Evolutionary conservation across 2,888 invertebrate genomes (phyloP).

Genomic region (Mythimna ferrago): DNA sequence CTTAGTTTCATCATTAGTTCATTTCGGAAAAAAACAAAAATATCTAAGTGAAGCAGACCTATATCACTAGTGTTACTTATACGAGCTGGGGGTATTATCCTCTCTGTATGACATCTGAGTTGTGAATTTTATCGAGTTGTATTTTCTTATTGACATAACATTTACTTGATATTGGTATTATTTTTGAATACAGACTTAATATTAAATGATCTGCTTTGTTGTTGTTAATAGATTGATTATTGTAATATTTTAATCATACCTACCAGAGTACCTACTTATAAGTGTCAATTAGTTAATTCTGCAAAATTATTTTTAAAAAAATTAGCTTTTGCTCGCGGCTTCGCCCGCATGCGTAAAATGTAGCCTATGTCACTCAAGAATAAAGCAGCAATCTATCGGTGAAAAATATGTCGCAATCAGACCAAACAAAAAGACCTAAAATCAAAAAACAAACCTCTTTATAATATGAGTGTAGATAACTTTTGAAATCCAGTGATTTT

Average conservation of each 20-base stretch:
- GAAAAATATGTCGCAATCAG: too few species aligned
- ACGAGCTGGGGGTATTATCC: constrained; percentile 32
- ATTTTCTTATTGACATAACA: constrained; percentile 53
- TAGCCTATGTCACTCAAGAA: too few species aligned
- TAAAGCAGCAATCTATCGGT: too few species aligned
- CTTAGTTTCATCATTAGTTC: background rate
- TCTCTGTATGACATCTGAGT: constrained; percentile 50
- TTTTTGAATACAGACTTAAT: constrained; percentile 24
- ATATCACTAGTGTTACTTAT: background rate
- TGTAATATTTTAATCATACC: background rate
- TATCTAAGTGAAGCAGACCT: background rate
- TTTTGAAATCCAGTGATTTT: too few species aligned
- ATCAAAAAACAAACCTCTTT: too few species aligned
- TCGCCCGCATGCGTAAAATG: too few species aligned
- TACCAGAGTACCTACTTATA: background rate
- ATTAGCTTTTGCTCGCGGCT: too few species aligned
- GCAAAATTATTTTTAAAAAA: background rate
- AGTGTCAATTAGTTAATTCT: background rate
- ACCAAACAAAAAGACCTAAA: too few species aligned
- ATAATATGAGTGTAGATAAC: too few species aligned
- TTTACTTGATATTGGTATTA: constrained; percentile 51
- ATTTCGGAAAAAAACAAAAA: background rate
- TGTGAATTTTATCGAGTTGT: constrained; percentile 46
- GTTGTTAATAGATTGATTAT: background rate
- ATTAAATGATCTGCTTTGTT: background rate